A percentile compares a stretch with the other conserved stretches of the same genome.
These are phyloP conservation scores for Taurulus bubalis DNA, from an alignment of 2,113 vertebrate genomes.

Conservation along the genomic window DNA sequence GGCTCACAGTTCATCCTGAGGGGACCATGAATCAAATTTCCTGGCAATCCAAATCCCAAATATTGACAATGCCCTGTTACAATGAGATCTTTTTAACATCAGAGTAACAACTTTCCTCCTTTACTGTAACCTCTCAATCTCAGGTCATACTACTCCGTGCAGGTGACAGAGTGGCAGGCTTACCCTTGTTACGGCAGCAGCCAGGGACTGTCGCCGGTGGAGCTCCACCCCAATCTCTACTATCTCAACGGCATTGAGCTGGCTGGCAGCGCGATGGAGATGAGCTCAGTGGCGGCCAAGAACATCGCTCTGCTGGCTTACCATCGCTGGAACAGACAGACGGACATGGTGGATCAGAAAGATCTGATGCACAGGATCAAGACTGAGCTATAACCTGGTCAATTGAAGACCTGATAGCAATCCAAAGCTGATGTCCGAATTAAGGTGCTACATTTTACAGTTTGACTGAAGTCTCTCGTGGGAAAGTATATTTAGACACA, in stretches of 20 bases:
- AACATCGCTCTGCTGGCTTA: constrained; percentile 96
- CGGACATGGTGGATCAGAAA: constrained; percentile 95
- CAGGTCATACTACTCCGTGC: constrained; percentile 95
- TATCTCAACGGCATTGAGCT: constrained; percentile 95
- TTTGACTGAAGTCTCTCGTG: neutral
- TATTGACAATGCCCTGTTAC: neutral
- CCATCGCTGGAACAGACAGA: constrained; percentile 93
- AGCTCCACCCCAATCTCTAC: constrained; percentile 93
- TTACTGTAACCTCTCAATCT: neutral
- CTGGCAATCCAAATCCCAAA: neutral
- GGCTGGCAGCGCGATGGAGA: constrained; percentile 96
- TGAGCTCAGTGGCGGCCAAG: constrained; percentile 93
- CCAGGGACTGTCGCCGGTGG: constrained; percentile 85
- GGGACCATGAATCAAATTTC: neutral
- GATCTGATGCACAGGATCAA: constrained; percentile 98
- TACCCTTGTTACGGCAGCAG: constrained; percentile 88
- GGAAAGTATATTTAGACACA: neutral
- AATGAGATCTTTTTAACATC: neutral
- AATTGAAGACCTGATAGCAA: neutral
- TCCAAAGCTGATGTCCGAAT: neutral
- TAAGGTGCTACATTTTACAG: neutral
- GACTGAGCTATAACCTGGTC: constrained; percentile 90
- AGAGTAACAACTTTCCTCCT: neutral
- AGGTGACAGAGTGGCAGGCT: constrained; percentile 91
- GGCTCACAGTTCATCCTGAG: neutral